phyloP scores from a whole-genome alignment of 2,888 invertebrate species.

The Tipula confusa region DNA sequence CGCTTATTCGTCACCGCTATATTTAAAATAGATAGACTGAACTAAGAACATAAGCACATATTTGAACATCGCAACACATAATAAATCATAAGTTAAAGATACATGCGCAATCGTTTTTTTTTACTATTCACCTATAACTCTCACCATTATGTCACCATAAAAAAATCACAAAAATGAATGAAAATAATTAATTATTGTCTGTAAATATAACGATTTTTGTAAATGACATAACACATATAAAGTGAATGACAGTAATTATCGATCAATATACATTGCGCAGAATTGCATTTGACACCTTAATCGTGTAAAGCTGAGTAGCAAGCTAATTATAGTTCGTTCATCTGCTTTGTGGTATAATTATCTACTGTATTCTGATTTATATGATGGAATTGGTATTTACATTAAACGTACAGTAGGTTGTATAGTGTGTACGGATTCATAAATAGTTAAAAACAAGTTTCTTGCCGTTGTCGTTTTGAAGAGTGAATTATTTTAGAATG shows the following conservation, averaged over 20 bases:
- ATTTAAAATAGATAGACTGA: background rate
- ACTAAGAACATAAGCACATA: background rate
- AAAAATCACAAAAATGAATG: background rate
- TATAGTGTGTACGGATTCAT: background rate
- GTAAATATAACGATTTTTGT: background rate
- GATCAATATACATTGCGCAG: background rate
- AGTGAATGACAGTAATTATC: background rate
- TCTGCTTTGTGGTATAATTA: background rate
- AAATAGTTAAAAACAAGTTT: background rate
- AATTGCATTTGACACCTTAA: background rate
- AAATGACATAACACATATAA: background rate
- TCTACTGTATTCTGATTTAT: background rate
- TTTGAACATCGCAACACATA: background rate
- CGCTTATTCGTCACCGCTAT: conserved; percentile 35
- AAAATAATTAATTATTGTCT: background rate
- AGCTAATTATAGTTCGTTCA: background rate
- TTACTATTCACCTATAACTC: background rate
- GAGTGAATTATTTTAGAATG: background rate
- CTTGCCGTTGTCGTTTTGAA: background rate
- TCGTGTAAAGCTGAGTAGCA: background rate
- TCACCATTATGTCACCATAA: background rate
- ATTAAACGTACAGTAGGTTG: background rate
- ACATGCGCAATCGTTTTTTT: background rate
- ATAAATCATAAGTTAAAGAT: background rate
- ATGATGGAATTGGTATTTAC: background rate